Evolutionary conservation across 53 echinoderm and acorn worm genomes (phyloP).

Genomic region (Zoroaster sp.): DNA sequence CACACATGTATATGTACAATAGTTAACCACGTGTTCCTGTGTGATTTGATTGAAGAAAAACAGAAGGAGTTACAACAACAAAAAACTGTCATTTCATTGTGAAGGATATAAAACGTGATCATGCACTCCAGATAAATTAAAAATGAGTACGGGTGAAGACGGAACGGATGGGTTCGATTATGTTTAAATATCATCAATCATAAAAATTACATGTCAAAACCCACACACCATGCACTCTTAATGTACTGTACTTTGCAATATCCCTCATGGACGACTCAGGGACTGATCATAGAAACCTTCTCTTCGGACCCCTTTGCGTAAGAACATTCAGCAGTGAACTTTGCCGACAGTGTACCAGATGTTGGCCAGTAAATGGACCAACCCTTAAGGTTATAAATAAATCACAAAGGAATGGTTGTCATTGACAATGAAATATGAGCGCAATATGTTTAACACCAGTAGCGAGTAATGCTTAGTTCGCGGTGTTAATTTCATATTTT

Average conservation of each 20-base stretch:
- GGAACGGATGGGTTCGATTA: neutral
- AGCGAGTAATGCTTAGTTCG: constrained; percentile 16
- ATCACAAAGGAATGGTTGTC: constrained; percentile 21
- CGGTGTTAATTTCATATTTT: constrained; percentile 42
- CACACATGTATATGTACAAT: too few relatives aligned
- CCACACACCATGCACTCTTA: neutral
- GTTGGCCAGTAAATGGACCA: neutral
- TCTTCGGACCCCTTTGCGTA: too few relatives aligned
- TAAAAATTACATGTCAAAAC: neutral
- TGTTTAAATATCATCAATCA: neutral
- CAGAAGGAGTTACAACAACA: too few relatives aligned
- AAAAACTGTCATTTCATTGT: too few relatives aligned
- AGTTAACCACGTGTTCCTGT: too few relatives aligned
- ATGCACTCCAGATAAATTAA: neutral
- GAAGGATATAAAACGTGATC: neutral
- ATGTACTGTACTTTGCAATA: neutral
- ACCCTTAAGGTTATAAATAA: neutral
- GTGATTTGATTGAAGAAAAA: too few relatives aligned
- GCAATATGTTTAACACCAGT: constrained; percentile 1
- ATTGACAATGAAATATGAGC: constrained; percentile 15
- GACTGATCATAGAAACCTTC: too few relatives aligned
- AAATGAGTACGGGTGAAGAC: neutral
- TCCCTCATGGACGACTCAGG: too few relatives aligned
- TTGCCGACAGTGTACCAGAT: too few relatives aligned
- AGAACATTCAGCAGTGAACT: too few relatives aligned